Conservation (phyloP, 2,797 vertebrate species). For the Tachyglossus aculeatus region DNA sequence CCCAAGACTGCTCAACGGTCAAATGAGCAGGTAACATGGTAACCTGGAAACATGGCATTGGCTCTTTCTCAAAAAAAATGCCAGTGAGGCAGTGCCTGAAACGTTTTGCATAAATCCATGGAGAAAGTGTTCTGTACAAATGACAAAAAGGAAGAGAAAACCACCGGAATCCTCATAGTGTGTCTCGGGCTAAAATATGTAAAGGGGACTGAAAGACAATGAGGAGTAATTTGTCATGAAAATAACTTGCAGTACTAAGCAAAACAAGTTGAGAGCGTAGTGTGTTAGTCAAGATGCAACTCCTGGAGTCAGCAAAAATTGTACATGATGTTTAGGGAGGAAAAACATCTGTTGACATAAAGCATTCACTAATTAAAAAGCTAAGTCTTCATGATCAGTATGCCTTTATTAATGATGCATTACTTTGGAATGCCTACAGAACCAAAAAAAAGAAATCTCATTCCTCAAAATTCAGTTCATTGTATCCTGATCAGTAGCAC, state of each 20-base stretch:
- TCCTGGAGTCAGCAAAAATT: slow-evolving; percentile 36
- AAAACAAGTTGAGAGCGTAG: slow-evolving; percentile 13
- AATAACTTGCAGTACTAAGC: slow-evolving; percentile 29
- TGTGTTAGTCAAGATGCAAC: slow-evolving; percentile 13
- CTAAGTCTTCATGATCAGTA: slow-evolving; percentile 47
- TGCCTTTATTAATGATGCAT: slow-evolving; percentile 57
- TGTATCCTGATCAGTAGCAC: slow-evolving; percentile 35
- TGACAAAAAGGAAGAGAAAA: background rate
- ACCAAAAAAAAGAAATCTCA: slow-evolving; percentile 44
- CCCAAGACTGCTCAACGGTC: too few relatives aligned
- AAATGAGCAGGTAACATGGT: too few relatives aligned
- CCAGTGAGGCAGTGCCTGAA: too few relatives aligned
- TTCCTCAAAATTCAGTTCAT: slow-evolving; percentile 29
- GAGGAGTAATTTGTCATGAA: slow-evolving; percentile 35
- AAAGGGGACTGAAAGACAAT: slow-evolving; percentile 24
- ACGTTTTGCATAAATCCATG: too few relatives aligned
- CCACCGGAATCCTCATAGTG: slow-evolving; percentile 13
- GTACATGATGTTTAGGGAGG: slow-evolving; percentile 29
- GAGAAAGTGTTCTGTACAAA: too few relatives aligned
- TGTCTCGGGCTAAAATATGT: too few relatives aligned
- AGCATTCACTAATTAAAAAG: slow-evolving; percentile 57
- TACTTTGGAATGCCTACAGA: slow-evolving; percentile 32
- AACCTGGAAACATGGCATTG: too few relatives aligned
- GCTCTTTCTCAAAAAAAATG: too few relatives aligned
- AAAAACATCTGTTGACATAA: slow-evolving; percentile 43